Evolutionary conservation across 2,797 vertebrate genomes (phyloP).

Genomic region (Scarus forsteni): DNA sequence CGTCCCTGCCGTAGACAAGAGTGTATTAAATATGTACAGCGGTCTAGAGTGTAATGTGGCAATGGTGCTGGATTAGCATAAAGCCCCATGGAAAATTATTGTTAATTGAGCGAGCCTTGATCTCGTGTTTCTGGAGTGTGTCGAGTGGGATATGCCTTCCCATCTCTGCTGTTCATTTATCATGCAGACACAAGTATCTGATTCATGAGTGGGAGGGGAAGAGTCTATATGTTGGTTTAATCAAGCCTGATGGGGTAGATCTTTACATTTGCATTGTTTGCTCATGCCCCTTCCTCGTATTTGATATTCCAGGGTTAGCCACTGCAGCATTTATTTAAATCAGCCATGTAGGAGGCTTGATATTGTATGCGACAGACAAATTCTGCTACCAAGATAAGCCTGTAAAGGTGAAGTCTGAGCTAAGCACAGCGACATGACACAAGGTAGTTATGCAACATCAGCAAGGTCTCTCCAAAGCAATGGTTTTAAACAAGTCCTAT

Average conservation of each 20-base stretch:
- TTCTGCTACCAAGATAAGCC: too few relatives aligned
- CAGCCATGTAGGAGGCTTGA: too few relatives aligned
- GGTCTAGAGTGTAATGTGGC: conserved; percentile 41
- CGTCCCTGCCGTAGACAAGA: conserved; percentile 21
- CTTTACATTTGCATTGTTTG: conserved; percentile 4
- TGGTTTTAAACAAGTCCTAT: too few relatives aligned
- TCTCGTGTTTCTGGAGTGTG: conserved; percentile 49
- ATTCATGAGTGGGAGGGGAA: conserved; percentile 17
- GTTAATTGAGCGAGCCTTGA: conserved; percentile 67
- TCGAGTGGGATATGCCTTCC: conserved; percentile 31
- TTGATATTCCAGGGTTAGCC: conserved; percentile 4
- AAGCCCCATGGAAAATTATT: conserved; percentile 67
- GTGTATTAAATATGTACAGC: conserved; percentile 54
- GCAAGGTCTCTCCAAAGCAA: too few relatives aligned
- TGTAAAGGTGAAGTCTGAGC: too few relatives aligned
- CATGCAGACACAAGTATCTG: conserved; percentile 18
- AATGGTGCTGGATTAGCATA: conserved; percentile 55
- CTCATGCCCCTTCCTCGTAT: background rate
- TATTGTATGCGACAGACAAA: too few relatives aligned
- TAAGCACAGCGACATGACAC: too few relatives aligned
- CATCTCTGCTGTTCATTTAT: conserved; percentile 34
- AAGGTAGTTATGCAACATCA: too few relatives aligned
- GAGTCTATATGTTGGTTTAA: conserved; percentile 38
- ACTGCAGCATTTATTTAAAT: background rate
- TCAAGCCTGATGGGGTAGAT: background rate